Conservation (phyloP, 2,888 invertebrate species). For the Onchidella celtica region DNA sequence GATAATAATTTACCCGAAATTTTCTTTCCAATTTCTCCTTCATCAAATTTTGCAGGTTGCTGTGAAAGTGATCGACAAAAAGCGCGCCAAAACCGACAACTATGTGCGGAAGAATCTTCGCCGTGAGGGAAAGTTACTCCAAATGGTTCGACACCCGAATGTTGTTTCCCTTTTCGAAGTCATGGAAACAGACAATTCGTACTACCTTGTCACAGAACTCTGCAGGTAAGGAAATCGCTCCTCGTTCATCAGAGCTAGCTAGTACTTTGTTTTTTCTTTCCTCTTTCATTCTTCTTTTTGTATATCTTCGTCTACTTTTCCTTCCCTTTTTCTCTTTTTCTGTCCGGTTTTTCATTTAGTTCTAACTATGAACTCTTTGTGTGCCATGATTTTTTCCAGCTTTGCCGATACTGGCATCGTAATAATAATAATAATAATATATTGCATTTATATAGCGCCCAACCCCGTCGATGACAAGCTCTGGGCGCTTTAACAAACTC, state of each 20-base stretch:
- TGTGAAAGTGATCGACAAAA: slow-evolving; percentile 79
- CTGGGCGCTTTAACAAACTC: no score
- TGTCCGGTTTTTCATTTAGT: no score
- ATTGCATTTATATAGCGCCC: no score
- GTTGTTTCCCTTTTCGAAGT: slow-evolving; percentile 77
- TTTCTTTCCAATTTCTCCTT: no score
- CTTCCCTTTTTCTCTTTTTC: background rate
- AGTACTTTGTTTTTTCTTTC: no score
- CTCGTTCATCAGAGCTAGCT: no score
- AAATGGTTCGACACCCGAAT: slow-evolving; percentile 76
- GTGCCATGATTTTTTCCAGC: no score
- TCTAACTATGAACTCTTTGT: no score
- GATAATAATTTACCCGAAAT: no score
- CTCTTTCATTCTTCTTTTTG: background rate
- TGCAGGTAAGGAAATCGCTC: slow-evolving; percentile 62
- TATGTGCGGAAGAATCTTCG: slow-evolving; percentile 78
- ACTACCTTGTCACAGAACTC: slow-evolving; percentile 78
- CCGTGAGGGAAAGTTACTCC: slow-evolving; percentile 77
- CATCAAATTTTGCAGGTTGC: slow-evolving; percentile 72
- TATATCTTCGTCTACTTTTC: background rate
- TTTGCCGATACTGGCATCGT: no score
- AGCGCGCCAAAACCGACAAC: slow-evolving; percentile 75
- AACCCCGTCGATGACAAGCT: no score
- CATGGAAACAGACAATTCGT: slow-evolving; percentile 79
- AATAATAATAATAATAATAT: no score